Evolutionary conservation across 2,113 vertebrate genomes (phyloP).

Genomic region (Colinus virginianus): DNA sequence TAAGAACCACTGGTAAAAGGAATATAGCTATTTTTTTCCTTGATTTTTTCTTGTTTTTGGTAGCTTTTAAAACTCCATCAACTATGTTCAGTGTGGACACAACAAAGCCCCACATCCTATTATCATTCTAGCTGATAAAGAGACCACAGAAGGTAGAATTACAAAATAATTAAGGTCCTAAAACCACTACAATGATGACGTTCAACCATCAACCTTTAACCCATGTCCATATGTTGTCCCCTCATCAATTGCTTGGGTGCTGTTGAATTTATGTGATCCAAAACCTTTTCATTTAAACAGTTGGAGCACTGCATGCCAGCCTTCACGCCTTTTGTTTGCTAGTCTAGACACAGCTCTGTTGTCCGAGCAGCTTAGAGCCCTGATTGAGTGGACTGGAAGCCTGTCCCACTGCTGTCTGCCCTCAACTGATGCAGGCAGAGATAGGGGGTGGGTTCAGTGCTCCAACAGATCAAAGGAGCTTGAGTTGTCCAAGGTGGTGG

Average conservation of each 20-base stretch:
- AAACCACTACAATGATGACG: too few relatives aligned
- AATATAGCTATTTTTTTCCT: not conserved
- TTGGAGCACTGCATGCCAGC: not conserved
- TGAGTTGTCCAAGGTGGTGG: not conserved
- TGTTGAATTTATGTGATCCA: not conserved
- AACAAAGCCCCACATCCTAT: accelerated
- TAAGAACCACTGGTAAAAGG: not conserved
- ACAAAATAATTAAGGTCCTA: too few relatives aligned
- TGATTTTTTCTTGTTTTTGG: not conserved
- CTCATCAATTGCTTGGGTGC: not conserved
- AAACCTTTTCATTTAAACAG: not conserved
- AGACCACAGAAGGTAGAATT: not conserved
- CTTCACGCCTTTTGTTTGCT: not conserved
- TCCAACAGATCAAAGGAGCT: not conserved
- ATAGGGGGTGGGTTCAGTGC: not conserved
- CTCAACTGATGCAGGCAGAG: not conserved
- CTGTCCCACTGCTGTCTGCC: not conserved
- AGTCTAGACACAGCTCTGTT: not conserved
- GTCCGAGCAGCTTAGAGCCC: not conserved
- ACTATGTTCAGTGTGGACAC: not conserved
- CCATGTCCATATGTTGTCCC: not conserved
- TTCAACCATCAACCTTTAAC: too few relatives aligned
- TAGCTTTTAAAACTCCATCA: not conserved
- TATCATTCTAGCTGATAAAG: not conserved
- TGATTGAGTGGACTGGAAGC: accelerated